Conservation (phyloP, 2,113 vertebrate species). For the Mus pahari region DNA sequence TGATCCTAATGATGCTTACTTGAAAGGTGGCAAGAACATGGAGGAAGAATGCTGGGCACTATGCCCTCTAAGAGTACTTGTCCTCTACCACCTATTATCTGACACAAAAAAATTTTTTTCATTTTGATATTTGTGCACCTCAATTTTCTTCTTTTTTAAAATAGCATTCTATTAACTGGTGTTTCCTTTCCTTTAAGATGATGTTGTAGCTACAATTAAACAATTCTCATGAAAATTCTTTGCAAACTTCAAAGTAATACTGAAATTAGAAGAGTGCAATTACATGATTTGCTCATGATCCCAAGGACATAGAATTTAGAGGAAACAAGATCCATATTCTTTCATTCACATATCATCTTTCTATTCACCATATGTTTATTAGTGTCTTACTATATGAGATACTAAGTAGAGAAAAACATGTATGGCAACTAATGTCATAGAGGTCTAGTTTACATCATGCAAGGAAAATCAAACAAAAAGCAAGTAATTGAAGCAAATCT, state of each 20-base stretch:
- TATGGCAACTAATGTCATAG: neutral
- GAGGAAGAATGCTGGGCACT: fast-evolving
- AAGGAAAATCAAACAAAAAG: neutral
- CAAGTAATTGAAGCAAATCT: neutral
- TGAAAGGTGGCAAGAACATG: neutral
- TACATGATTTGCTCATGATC: neutral
- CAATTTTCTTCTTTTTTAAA: neutral
- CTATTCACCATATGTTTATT: neutral
- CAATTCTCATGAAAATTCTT: neutral
- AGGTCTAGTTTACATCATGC: neutral
- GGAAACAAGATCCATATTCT: neutral
- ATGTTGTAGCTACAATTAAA: neutral
- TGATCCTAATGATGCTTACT: fast-evolving
- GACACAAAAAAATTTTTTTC: neutral
- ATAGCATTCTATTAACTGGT: neutral
- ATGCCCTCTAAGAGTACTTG: fast-evolving
- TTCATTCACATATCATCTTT: neutral
- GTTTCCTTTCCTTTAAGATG: slow-evolving; percentile 6
- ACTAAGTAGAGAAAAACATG: neutral
- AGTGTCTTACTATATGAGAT: neutral
- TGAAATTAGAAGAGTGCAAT: neutral
- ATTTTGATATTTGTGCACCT: neutral
- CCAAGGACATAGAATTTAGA: neutral
- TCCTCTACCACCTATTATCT: neutral
- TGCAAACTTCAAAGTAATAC: neutral